Evolutionary conservation across 2,888 invertebrate genomes (phyloP).

Genomic region (Germaria angustata): DNA sequence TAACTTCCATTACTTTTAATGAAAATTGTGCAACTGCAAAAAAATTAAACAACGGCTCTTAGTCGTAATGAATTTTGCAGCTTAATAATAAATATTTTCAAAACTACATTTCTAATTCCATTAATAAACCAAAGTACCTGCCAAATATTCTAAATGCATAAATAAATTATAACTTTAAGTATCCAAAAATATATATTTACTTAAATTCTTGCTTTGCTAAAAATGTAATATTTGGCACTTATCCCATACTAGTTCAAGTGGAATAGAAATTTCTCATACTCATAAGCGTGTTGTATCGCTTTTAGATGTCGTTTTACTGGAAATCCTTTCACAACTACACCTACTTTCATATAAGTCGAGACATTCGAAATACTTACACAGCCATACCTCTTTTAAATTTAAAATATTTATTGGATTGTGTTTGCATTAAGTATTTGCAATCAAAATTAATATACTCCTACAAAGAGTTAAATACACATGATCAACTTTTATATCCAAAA

Average conservation of each 20-base stretch:
- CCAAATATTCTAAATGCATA: conserved; percentile 14
- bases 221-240: conserved; percentile 48
- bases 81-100: conserved; percentile 15
- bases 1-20: not conserved
- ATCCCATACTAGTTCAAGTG: conserved; percentile 15
- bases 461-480: too few relatives aligned
- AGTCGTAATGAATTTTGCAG: conserved; percentile 1
- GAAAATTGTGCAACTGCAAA: conserved; percentile 10
- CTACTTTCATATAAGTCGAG: not conserved
- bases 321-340: not conserved
- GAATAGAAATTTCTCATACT: conserved; percentile 14
- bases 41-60: not conserved
- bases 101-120: conserved; percentile 50
- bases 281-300: not conserved
- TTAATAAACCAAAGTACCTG: conserved; percentile 46
- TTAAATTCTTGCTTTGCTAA: not conserved
- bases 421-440: too few relatives aligned
- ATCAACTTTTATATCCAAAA: too few relatives aligned
- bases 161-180: conserved; percentile 17
- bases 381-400: not conserved
- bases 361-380: not conserved
- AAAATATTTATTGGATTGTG: too few relatives aligned
- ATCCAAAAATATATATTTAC: not conserved
- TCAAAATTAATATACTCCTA: too few relatives aligned
- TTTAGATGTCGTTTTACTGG: not conserved